These are phyloP conservation scores for Chrysina gloriosa DNA, from an alignment of 2,888 invertebrate species.

Conservation along the genomic window DNA sequence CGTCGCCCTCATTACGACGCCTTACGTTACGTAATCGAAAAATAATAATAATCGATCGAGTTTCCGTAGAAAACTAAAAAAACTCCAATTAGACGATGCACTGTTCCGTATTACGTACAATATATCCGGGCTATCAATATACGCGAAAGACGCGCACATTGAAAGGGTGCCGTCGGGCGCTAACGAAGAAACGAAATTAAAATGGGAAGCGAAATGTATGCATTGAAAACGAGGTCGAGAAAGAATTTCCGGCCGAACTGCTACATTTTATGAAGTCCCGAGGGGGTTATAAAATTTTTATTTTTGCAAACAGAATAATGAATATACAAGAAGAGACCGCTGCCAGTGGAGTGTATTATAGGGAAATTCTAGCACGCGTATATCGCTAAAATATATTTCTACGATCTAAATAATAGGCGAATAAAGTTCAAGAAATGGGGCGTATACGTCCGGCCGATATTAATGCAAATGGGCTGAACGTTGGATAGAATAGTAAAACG, in stretches of 20 bases:
- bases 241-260: background rate
- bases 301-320: conserved; percentile 2
- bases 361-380: background rate
- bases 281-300: background rate
- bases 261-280: background rate
- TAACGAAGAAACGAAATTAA: conserved; percentile 2
- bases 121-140: too few relatives aligned
- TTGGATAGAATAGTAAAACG: background rate
- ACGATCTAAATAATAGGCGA: conserved; percentile 1
- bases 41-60: too few relatives aligned
- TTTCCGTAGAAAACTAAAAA: too few relatives aligned
- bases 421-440: background rate
- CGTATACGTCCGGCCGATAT: background rate
- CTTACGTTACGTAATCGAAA: too few relatives aligned
- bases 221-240: background rate
- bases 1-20: too few relatives aligned
- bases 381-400: background rate
- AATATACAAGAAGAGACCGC: background rate
- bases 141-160: background rate
- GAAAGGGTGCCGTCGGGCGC: background rate
- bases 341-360: background rate
- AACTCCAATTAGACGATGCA: too few relatives aligned
- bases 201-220: background rate
- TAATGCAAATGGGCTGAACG: background rate
- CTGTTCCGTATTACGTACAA: background rate